Evolutionary conservation across 2,113 vertebrate species (phyloP), one percentile per base, ranked within the genome.

Genomic region (Romanogobio albipinnatus): DNA sequence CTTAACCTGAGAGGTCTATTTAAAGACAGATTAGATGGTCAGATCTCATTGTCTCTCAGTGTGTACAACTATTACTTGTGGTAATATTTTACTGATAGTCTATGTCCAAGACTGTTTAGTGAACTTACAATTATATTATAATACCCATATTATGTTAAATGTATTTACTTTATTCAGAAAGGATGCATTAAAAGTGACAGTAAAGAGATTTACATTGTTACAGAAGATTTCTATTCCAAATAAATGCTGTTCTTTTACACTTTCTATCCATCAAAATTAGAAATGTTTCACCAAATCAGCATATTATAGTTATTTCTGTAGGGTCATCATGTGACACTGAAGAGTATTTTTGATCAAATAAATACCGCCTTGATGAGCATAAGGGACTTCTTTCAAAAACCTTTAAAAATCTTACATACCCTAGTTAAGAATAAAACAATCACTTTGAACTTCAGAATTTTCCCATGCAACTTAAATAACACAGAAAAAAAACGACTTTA

Each of bases 21-120:
- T 94, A 91, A 93, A 84, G 92, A 89, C 88, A 91, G 90, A 91
- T 93, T 94, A 94, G 84, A 88, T 92, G 91, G 91, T 90, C 91
- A 89, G 88, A 90, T 71, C 43, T 62, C 10, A 49, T 43, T 36
- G 2, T 62, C 51, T 75, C 58, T 14, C 26, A 76, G 59, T 64
- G 68, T 62, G 29, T 66, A 56, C 84, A 75, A 53, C 70, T 11
- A 43, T 70, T 43, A 70, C 66, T 70, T 70, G 33, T 70, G 33
- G 33, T 22, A 22, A 5, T 36, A 43, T 43, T 70, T 70, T 39
- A 9, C 73, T 17, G 45, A 29, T 51, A n/a, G 11, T 26, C 43
- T 47, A 45, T 87, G 51, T 64, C 56, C 68, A 56, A 78, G 49
- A 49, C 45, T n/a, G n/a, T n/a, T n/a, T n/a, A n/a, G n/a, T 59